A percentile compares a stretch with the other conserved stretches of the same genome.
Evolutionary conservation across 2,113 vertebrate species (phyloP).

Genomic region (Melanerpes formicivorus): DNA sequence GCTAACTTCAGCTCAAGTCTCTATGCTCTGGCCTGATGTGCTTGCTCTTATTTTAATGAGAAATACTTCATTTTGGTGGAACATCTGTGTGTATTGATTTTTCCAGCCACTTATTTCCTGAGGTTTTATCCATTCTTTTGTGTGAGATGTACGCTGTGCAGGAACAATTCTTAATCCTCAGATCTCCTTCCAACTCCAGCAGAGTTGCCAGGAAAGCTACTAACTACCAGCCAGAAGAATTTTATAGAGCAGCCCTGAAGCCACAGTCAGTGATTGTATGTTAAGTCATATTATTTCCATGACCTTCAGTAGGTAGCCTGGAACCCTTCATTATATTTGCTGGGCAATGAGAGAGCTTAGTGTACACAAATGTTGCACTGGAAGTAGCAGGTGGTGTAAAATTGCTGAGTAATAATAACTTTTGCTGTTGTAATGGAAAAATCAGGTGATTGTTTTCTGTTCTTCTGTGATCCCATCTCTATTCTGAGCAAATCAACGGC

Average conservation of each 20-base stretch:
- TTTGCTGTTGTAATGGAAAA: not conserved
- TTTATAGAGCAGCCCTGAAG: not conserved
- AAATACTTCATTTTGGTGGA: slow-evolving; percentile 39
- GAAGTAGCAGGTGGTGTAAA: not conserved
- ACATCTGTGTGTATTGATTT: slow-evolving; percentile 35
- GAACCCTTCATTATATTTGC: not conserved
- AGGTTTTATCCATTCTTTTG: slow-evolving; percentile 6
- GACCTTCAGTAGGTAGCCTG: not conserved
- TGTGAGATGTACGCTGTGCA: not conserved
- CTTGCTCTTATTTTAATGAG: slow-evolving; percentile 30
- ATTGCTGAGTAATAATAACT: slow-evolving; percentile 28
- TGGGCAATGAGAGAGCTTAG: not conserved
- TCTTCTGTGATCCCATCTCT: not conserved
- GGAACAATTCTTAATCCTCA: not conserved
- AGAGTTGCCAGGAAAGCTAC: slow-evolving; percentile 12
- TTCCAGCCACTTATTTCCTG: slow-evolving; percentile 19
- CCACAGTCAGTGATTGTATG: not conserved
- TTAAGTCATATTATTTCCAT: not conserved
- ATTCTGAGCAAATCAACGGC: not conserved
- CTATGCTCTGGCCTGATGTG: not conserved
- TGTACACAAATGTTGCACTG: not conserved
- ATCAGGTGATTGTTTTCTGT: not conserved
- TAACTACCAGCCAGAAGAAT: not conserved
- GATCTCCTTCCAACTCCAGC: slow-evolving; percentile 15
- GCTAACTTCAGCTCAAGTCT: slow-evolving; percentile 23